Evolutionary conservation across 92 coral and sea anemone genomes (phyloP), one percentile per base, ranked within the genome.

Genomic region (Hydrozoanthus gracilis): DNA sequence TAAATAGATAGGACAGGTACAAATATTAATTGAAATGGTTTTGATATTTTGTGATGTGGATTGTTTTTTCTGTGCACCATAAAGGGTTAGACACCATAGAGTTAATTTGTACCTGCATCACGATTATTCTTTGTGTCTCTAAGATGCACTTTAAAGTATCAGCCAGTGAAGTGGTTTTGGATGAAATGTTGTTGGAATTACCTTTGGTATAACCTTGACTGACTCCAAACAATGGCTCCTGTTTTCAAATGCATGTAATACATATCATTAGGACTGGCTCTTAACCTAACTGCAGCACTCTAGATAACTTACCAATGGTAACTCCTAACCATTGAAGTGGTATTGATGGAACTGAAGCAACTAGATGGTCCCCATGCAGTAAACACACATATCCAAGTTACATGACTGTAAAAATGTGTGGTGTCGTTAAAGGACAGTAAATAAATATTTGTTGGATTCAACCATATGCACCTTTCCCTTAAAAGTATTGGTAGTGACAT

Each of bases 11-110:
- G 27, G 35, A 71, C 93, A 94, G 84, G 88, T 96, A 3, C 98
- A 95, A 65, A 80, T 79, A 27, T 79, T 84, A 87, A 95, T 95
- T 0, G 98, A 89, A 17, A 80, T 94, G n/a, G 92, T 97, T 48
- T 92, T 94, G 61, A 94, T 94, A 95, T 89, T 95, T 84, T 94
- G 98, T 48, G 98, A 98, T 74, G 98, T 95, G 88, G 92, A 93
- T 95, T 50, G 16, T 44, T 20, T 15, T 27, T 27, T 27, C 39
- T 27, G 39, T 27, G 39, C 39, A 27, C 39, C 39, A 27, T 27
- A 27, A 27, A 27, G 39, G 39, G 39, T 27, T 27, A 27, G 39
- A 2, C 39, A 27, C 39, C 39, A 27, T 27, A 27, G 39, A 27
- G 39, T 27, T 27, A 27, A 27, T 27, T 27, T 27, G 39, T 2